phyloP scores from a whole-genome alignment of 2,797 vertebrate species.

The Mus minutoides region DNA sequence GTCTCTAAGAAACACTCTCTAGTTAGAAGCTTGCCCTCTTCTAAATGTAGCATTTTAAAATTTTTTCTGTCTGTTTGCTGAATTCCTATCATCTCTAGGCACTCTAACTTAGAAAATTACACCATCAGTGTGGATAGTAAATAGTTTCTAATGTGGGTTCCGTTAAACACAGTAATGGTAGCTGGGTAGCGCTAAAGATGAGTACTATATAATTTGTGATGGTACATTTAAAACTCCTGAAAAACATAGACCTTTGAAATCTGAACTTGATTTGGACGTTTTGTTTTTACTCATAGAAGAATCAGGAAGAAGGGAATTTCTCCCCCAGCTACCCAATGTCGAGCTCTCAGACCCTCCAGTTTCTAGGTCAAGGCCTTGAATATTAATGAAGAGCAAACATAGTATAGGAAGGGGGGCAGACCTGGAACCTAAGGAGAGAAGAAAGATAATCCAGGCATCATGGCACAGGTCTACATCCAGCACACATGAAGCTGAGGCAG shows the following conservation, averaged over 20 bases:
- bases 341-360: neutral
- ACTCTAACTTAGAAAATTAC: slow-evolving; percentile 44
- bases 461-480: neutral
- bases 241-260: slow-evolving; percentile 32
- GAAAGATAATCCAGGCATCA: neutral
- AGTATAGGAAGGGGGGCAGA: neutral
- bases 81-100: neutral
- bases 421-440: neutral
- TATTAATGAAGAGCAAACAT: neutral
- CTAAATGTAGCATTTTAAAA: neutral
- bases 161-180: slow-evolving; percentile 39
- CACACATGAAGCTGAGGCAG: neutral
- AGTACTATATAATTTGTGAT: neutral
- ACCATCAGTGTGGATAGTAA: slow-evolving; percentile 22
- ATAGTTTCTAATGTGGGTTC: slow-evolving; percentile 27
- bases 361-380: neutral
- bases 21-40: neutral
- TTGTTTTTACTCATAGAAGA: slow-evolving; percentile 33
- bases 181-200: neutral
- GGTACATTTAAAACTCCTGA: neutral
- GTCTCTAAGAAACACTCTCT: neutral
- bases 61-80: neutral
- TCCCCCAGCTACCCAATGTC: neutral
- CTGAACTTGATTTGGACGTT: slow-evolving; percentile 12
- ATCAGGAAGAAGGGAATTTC: neutral